Evolutionary conservation across 2,113 vertebrate genomes (phyloP), one percentile per base, ranked within the genome.

Genomic region (Aspidoscelis tigris): DNA sequence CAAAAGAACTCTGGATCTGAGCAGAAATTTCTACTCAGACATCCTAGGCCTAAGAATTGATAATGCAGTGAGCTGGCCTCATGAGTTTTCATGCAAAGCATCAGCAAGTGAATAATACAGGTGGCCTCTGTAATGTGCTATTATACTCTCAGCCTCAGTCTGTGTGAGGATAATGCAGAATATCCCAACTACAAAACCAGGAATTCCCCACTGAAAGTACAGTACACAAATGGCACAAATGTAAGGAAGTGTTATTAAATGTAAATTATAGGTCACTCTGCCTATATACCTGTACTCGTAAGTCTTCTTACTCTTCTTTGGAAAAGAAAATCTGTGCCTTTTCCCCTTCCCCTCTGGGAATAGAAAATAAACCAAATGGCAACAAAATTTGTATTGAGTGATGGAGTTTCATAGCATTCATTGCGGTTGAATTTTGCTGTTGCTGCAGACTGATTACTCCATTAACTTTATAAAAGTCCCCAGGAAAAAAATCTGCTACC

Each of bases 361-460:
- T 41, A 21, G 21, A 64, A 43, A 64, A 39, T 50, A 76, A 68
- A 43, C 22, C 16, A 44, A 83, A 83, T 12, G 43, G 7, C 43
- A 83, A 75, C 61, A 24, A 22, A 76, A 55, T 66, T 76, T 39
- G 44, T 39, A 55, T 22, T 68, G n/a, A 68, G 18, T 68, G 16
- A 77, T 58, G 14, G 14, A 14, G 65, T 84, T 64, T 73, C 33
- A 61, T 77, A 71, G 10, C 50, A 77, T 71, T 41, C 44, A 10
- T 83, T 20, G 20, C 26, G 8, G 44, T 69, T 21, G 10, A 83
- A 8, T 21, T 66, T 76, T 78, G 20, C 50, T 70, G 5, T 71
- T 84, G 82, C 75, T 77, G 61, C 66, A 70, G 75, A 18, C 53
- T 71, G 22, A 78, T 55, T 22, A 24, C 50, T 77, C 82, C 66